These are phyloP conservation scores for Drosophila kanapiae DNA, from an alignment of 1,140 invertebrate genomes.

Conservation along the genomic window DNA sequence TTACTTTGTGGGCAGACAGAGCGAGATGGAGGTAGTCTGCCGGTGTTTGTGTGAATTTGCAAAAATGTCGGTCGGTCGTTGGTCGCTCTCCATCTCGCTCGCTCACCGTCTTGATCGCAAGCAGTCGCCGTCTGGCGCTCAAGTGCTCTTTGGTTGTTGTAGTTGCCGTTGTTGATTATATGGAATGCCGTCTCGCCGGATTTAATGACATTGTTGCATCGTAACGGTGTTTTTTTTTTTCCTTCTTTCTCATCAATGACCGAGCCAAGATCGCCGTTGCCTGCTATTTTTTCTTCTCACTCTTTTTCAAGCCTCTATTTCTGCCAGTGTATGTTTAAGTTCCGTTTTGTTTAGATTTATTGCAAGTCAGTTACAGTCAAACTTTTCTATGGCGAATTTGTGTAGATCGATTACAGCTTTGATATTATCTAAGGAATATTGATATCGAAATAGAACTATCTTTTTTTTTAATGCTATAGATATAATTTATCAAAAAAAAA, in stretches of 20 bases:
- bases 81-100: constrained; percentile 31
- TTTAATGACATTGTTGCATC: constrained; percentile 78
- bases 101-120: constrained; percentile 10
- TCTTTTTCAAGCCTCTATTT: constrained; percentile 18
- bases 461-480: too few species aligned
- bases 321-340: constrained; percentile 44
- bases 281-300: not conserved
- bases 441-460: too few species aligned
- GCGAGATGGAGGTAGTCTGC: constrained; percentile 44
- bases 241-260: constrained; percentile 64
- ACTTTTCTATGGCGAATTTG: not conserved
- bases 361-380: constrained; percentile 15
- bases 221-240: constrained; percentile 67
- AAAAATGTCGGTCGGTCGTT: constrained; percentile 80
- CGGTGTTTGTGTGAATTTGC: constrained; percentile 52
- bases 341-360: constrained; percentile 55
- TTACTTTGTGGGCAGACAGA: constrained; percentile 66
- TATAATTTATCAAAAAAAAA: too few species aligned
- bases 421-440: not conserved
- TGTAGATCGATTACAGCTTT: not conserved
- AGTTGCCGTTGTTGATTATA: constrained; percentile 63
- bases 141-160: constrained; percentile 16
- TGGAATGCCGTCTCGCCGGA: constrained; percentile 81
- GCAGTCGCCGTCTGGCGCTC: constrained; percentile 29
- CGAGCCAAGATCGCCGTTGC: constrained; percentile 37